A percentile compares a stretch with the other conserved stretches of the same genome.
phyloP scores from a whole-genome alignment of 2,797 vertebrate species.

The Clangula hyemalis region DNA sequence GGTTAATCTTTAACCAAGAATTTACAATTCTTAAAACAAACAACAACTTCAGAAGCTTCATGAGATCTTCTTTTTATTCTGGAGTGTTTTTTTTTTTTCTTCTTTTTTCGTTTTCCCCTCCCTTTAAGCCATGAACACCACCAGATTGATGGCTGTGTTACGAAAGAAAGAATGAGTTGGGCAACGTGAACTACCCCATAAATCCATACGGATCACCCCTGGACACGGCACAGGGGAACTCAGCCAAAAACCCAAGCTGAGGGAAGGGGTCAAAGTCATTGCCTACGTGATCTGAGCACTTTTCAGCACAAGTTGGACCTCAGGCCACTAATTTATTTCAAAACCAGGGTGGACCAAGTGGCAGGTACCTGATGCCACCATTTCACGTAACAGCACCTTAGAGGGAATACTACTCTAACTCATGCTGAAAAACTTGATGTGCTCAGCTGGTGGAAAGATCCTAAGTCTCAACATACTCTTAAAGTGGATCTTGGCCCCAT shows the following conservation, averaged over 20 bases:
- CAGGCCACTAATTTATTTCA: not conserved
- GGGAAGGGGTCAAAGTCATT: not conserved
- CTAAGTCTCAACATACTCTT: not conserved
- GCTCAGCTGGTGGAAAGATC: not conserved
- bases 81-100: not conserved
- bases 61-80: not conserved
- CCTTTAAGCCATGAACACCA: not conserved
- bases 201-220: not conserved
- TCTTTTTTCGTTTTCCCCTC: not conserved
- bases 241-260: not conserved
- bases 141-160: not conserved
- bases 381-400: not conserved
- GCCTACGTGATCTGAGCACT: not conserved
- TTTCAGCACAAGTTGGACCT: not conserved
- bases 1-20: slow-evolving; percentile 30
- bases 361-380: not conserved
- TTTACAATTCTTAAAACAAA: slow-evolving; percentile 51
- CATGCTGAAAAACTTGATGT: not conserved
- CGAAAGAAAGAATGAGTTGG: not conserved
- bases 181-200: not conserved
- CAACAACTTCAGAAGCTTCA: not conserved
- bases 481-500: not conserved
- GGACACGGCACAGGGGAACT: not conserved
- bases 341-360: rapidly evolving
- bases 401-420: not conserved